Evolutionary conservation across 2,888 invertebrate genomes (phyloP).

Genomic region (Apamea crenata): DNA sequence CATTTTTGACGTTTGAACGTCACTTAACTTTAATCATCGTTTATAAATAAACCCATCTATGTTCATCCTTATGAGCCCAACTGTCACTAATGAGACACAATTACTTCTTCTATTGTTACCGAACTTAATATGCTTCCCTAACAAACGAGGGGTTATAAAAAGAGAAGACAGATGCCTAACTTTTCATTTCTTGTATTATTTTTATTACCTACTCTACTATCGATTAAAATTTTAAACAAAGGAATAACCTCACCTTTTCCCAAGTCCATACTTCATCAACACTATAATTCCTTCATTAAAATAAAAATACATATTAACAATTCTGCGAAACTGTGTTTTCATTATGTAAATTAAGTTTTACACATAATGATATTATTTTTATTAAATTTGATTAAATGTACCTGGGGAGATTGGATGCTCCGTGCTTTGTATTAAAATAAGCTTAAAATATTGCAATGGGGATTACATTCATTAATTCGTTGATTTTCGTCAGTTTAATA

Average conservation of each 20-base stretch:
- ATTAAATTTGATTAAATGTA: conserved; percentile 11
- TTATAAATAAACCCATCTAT: too few relatives aligned
- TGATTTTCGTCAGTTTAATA: conserved; percentile 19
- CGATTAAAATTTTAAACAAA: neutral
- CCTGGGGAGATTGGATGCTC: conserved; percentile 4
- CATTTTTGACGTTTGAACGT: too few relatives aligned
- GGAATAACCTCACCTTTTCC: neutral
- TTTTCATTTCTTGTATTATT: neutral
- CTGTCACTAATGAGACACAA: neutral
- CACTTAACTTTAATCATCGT: too few relatives aligned
- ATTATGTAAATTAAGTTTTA: conserved; percentile 49
- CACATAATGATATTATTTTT: conserved; percentile 22
- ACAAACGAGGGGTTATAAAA: neutral
- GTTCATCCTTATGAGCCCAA: neutral
- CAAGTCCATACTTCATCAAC: neutral
- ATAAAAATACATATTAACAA: neutral
- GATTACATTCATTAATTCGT: conserved; percentile 23
- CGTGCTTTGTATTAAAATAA: conserved; percentile 21
- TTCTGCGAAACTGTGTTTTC: conserved; percentile 23
- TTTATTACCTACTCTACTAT: neutral
- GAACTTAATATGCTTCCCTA: neutral
- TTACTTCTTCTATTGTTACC: neutral
- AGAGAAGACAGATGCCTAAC: neutral
- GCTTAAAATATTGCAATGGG: conserved; percentile 19
- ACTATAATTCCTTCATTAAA: neutral